These are phyloP conservation scores for Muntiacus reevesi DNA, from an alignment of 2,113 vertebrate genomes.

Conservation along the genomic window DNA sequence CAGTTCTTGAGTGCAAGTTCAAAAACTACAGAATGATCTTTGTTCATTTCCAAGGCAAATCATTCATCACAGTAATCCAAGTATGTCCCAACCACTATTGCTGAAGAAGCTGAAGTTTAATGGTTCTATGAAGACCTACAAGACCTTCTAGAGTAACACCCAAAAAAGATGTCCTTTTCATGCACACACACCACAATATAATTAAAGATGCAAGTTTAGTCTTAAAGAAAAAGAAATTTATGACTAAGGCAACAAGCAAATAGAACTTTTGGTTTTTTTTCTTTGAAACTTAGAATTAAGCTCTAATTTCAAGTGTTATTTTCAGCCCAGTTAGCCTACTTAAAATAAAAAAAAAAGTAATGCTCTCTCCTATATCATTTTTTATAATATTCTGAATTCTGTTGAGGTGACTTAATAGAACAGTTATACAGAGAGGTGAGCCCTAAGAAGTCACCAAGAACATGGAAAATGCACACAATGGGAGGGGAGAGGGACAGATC, in stretches of 20 bases:
- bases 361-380: background rate
- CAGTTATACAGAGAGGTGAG: background rate
- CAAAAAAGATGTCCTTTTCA: background rate
- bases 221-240: conserved; percentile 1
- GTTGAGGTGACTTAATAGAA: background rate
- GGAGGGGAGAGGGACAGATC: accelerated
- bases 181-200: background rate
- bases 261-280: background rate
- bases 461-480: too few species aligned
- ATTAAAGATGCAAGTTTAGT: background rate
- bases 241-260: background rate
- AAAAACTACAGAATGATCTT: background rate
- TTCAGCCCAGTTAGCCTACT: background rate
- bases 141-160: background rate
- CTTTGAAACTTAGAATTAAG: background rate
- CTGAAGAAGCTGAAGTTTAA: background rate
- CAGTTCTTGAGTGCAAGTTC: background rate
- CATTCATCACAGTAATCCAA: background rate
- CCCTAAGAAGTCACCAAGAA: background rate
- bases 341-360: background rate
- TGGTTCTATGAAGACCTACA: background rate
- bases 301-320: background rate
- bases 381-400: background rate
- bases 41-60: background rate
- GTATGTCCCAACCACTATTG: background rate